phyloP scores from a whole-genome alignment of 2,888 invertebrate species.

The Melitaea athalia region DNA sequence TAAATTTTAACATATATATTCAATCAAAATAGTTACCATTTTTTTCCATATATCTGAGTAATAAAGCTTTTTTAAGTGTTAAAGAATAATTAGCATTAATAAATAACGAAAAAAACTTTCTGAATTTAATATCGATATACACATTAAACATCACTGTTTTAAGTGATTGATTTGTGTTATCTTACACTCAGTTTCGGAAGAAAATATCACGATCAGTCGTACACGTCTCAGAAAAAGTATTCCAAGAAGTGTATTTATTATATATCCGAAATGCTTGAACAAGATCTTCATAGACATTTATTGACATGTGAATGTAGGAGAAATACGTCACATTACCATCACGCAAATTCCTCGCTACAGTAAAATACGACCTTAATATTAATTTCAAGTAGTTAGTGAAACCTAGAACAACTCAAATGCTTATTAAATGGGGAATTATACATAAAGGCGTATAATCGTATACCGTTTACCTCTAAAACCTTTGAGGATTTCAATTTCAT shows the following conservation, averaged over 20 bases:
- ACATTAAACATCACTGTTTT: neutral
- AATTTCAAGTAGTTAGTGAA: neutral
- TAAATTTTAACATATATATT: no score
- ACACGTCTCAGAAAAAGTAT: neutral
- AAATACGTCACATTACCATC: neutral
- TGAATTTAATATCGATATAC: no score
- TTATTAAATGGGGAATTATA: conserved; percentile 1
- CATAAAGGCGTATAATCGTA: no score
- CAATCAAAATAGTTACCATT: no score
- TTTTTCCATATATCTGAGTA: no score
- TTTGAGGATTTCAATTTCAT: conserved; percentile 3
- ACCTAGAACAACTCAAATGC: neutral
- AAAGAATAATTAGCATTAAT: no score
- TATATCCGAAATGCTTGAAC: neutral
- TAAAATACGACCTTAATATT: conserved; percentile 10
- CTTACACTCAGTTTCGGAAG: neutral
- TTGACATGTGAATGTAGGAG: neutral
- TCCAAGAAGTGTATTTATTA: neutral
- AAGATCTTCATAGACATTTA: neutral
- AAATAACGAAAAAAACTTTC: no score
- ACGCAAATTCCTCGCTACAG: neutral
- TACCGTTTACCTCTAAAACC: neutral
- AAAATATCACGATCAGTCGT: neutral
- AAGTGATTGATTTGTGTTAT: neutral
- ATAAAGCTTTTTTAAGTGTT: no score